Evolutionary conservation across 1,140 invertebrate genomes (phyloP).

Genomic region (Eupristina koningsbergeri): DNA sequence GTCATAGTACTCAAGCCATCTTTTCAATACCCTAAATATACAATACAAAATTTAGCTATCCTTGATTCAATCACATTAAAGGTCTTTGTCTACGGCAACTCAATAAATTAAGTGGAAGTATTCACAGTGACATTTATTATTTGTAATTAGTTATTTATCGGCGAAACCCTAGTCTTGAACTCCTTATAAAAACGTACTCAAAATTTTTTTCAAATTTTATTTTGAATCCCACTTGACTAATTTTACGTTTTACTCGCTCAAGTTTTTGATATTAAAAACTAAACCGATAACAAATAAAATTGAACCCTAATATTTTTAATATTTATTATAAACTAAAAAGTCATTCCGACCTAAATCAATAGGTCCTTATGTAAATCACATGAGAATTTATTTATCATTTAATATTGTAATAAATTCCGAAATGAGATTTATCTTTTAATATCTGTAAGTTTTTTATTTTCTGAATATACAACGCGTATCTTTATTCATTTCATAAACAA

Average conservation of each 20-base stretch:
- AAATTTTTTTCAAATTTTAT: constrained; percentile 36
- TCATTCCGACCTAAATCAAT: background rate
- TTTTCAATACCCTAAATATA: no score
- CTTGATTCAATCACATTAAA: background rate
- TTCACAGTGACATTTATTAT: constrained; percentile 37
- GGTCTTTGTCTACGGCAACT: background rate
- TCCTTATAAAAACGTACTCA: constrained; percentile 39
- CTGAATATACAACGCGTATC: no score
- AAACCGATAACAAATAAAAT: background rate
- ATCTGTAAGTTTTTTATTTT: background rate
- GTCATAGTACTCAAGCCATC: no score
- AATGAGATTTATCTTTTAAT: background rate
- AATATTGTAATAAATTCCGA: background rate
- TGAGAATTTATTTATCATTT: background rate
- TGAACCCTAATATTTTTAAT: no score
- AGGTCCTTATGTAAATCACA: background rate
- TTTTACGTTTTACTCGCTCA: background rate
- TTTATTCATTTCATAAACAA: no score
- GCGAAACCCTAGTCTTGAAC: background rate
- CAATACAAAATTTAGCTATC: background rate
- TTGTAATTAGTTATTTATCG: constrained; percentile 48
- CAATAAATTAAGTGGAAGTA: constrained; percentile 19
- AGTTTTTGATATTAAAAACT: no score
- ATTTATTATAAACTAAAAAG: no score
- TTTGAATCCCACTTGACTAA: background rate